Evolutionary conservation across 2,888 invertebrate genomes (phyloP).

Genomic region (Andrena praecox): DNA sequence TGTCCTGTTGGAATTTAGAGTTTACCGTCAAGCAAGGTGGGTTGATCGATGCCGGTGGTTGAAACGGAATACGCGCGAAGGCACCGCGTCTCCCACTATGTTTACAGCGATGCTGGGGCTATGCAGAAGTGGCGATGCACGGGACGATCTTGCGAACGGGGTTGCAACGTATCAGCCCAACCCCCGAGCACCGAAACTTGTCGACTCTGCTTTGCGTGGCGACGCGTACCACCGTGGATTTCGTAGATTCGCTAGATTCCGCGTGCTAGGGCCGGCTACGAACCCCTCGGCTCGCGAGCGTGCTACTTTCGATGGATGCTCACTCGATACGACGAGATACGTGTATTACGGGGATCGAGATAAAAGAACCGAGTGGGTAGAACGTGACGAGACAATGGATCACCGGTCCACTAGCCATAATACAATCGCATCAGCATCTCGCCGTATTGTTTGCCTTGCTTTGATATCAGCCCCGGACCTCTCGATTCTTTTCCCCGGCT

Average conservation of each 20-base stretch:
- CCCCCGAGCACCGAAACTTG: too few species aligned
- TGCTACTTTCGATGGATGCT: slow-evolving; percentile 84
- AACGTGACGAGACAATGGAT: slow-evolving; percentile 85
- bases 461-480: slow-evolving; percentile 80
- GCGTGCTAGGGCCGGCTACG: slow-evolving; percentile 45
- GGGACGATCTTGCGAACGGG: too few species aligned
- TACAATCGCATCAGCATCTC: slow-evolving; percentile 85
- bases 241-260: slow-evolving; percentile 63
- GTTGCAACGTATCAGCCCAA: too few species aligned
- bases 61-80: too few species aligned
- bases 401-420: slow-evolving; percentile 83
- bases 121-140: too few species aligned
- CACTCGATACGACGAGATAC: slow-evolving; percentile 83
- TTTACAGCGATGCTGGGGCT: too few species aligned
- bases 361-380: slow-evolving; percentile 84
- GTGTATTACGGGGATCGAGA: slow-evolving; percentile 83
- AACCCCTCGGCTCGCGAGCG: slow-evolving; percentile 72
- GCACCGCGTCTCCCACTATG: too few species aligned
- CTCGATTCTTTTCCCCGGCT: slow-evolving; percentile 71
- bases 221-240: slow-evolving; percentile 16
- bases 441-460: slow-evolving; percentile 83
- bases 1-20: too few species aligned
- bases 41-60: too few species aligned
- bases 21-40: too few species aligned
- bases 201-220: background rate